These are phyloP conservation scores for Alethe castanea DNA, from an alignment of 2,113 vertebrate genomes.

Conservation along the genomic window DNA sequence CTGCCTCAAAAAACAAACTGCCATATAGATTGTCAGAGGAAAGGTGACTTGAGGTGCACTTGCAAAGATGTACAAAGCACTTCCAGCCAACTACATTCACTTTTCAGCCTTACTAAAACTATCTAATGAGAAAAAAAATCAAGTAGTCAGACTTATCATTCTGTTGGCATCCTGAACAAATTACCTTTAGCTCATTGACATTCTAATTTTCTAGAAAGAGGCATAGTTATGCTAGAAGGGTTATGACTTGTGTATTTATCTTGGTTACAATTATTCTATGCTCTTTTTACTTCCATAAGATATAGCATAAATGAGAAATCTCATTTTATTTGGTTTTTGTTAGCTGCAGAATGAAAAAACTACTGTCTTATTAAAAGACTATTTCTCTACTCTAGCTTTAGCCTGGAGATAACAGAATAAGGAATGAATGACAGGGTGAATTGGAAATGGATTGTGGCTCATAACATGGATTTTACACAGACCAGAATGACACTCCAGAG, in stretches of 20 bases:
- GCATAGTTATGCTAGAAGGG: slow-evolving; percentile 46
- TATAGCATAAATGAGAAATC: slow-evolving; percentile 56
- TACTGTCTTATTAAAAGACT: neutral
- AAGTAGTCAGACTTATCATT: neutral
- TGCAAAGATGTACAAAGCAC: neutral
- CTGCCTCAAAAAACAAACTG: neutral
- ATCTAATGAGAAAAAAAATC: neutral
- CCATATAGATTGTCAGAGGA: neutral
- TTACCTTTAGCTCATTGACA: slow-evolving; percentile 52
- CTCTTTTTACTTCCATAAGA: slow-evolving; percentile 29
- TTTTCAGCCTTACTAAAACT: slow-evolving; percentile 31
- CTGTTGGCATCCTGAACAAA: slow-evolving; percentile 36
- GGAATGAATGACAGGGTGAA: neutral
- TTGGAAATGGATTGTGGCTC: neutral
- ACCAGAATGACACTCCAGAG: neutral
- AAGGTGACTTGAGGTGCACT: neutral
- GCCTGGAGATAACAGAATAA: slow-evolving; percentile 46
- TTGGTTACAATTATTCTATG: slow-evolving; percentile 64
- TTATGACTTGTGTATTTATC: slow-evolving; percentile 65
- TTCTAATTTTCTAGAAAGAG: slow-evolving; percentile 69
- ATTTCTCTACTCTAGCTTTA: slow-evolving; percentile 47
- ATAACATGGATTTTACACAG: neutral
- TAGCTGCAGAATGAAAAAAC: slow-evolving; percentile 42
- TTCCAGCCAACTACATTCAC: neutral
- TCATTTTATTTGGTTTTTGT: slow-evolving; percentile 61